phyloP scores from a whole-genome alignment of 1,140 invertebrate genomes.

The Hylaeus volcanicus region DNA sequence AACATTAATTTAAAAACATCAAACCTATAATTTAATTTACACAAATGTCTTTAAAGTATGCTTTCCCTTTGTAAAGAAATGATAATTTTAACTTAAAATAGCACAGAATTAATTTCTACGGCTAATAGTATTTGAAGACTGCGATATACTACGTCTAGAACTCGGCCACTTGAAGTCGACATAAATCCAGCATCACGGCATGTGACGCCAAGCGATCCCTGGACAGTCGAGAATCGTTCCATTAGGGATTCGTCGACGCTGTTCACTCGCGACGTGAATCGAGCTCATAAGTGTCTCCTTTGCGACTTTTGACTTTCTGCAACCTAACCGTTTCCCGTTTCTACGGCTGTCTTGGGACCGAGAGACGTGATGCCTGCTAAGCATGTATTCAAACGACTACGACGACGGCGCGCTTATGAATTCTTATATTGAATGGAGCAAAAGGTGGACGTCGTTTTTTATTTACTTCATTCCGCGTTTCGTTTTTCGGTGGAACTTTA shows the following conservation, averaged over 20 bases:
- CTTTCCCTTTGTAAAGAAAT: too few species aligned
- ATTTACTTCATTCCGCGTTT: background rate
- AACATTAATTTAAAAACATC: too few species aligned
- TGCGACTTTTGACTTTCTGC: constrained; percentile 11
- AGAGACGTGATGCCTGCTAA: background rate
- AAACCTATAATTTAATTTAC: too few species aligned
- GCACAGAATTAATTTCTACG: too few species aligned
- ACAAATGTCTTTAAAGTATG: too few species aligned
- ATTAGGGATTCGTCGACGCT: background rate
- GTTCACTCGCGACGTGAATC: background rate
- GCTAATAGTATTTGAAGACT: too few species aligned
- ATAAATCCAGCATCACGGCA: background rate
- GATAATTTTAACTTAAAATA: too few species aligned
- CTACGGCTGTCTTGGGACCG: background rate
- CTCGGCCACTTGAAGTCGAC: background rate
- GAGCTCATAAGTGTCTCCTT: background rate
- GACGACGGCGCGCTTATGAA: constrained; percentile 31
- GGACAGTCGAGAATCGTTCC: constrained; percentile 18
- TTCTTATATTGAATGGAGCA: constrained; percentile 36
- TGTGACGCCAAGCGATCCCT: constrained; percentile 1
- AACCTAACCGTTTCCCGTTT: constrained; percentile 4
- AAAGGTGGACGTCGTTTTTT: constrained; percentile 25
- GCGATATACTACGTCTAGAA: too few species aligned
- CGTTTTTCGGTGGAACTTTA: too few species aligned
- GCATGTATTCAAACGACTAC: constrained; percentile 38